Evolutionary conservation across 2,113 vertebrate genomes (phyloP), one percentile per base, ranked within the genome.

Genomic region (Poecilia latipinna): DNA sequence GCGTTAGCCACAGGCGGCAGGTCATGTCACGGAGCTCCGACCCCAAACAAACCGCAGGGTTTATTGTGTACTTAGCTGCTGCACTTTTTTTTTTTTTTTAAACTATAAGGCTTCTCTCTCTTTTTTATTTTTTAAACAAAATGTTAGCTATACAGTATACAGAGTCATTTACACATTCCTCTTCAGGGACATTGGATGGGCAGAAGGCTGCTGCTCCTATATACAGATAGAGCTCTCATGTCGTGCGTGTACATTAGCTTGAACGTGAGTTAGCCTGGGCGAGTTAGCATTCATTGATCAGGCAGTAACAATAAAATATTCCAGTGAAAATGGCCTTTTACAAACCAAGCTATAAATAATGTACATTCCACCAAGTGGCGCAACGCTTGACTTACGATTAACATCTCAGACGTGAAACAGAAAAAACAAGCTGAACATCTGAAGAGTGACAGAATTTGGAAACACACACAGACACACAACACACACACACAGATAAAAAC

Each of bases 101-200:
- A 93, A 89, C 93, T 78, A 70, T 93, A 95, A 95, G 94, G 94
- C 95, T 93, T 94, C 88, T 82, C 82, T 54, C 51, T 65, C 37
- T 78, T 76, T 82, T 80, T 91, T 89, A 37, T 12, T 37, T 37
- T 89, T 89, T 90, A 92, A 90, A 92, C 94, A 94, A 91, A 93
- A 92, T 90, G 93, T 95, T 94, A 94, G 92, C 92, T 93, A 90
- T 93, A 95, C 93, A 93, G 90, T 86, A 90, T 84, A 87, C 84
- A 94, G 88, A 83, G 90, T 93, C 72, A 94, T 93, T 88, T 93
- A 94, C 91, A 93, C 73, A 77, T 79, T 79, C 83, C 86, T 89
- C 80, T 84, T 90, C 79, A 15, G 76, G 87, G 76, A 86, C 86
- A 72, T 90, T 84, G 86, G 64, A 76, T 72, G 85, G 83, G 81